Base-by-base conservation (phyloP, 2,113 vertebrate genomes). In the Ammodramus savannarum region DNA sequence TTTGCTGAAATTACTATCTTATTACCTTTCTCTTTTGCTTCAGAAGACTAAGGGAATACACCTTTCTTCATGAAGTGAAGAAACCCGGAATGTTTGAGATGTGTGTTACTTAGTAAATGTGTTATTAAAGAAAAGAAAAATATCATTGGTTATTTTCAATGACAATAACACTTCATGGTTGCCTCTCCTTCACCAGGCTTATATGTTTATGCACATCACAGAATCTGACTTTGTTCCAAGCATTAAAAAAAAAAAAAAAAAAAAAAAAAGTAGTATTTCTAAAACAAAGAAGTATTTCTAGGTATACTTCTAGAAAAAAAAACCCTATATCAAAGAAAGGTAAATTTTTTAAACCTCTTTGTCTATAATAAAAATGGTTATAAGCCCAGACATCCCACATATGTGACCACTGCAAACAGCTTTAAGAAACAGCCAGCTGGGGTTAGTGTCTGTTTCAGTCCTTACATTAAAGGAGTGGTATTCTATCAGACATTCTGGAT, bases 21-120 rank as follows among this genome's bases (percentile, higher is more conserved):
- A 93, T 41, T 76, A 85, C 19, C 83, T 90, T 87, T 77, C 55
- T 89, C 58, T 92, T 89, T 75, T 80, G 38, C 49, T 90, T 84
- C 26, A 86, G 18, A 76, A 68, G 32, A 65, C 26, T 36, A 22
- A 26, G 7, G 25, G 31, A 89, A 84, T 61, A 39, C 39, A 39
- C 39, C 12, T 93, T 91, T 57, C 31, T 82, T 91, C 48, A 52
- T 10, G 27, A 93, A 71, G 59, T 57, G n/a, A 92, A 92, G 52
- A 96, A 95, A 93, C 46, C 21, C 69, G 77, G 65, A 87, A 92
- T 67, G 58, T 59, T 54, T 84, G 54, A 83, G 51, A 73, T 31
- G 25, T 9, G 46, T 32, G 87, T 63, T 39, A 73, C 69, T 90
- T 91, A 88, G 10, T 25, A 92, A 87, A 80, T 85, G 63, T 44